phyloP scores from a whole-genome alignment of 2,113 vertebrate genomes.

The Sphaerodactylus townsendi region DNA sequence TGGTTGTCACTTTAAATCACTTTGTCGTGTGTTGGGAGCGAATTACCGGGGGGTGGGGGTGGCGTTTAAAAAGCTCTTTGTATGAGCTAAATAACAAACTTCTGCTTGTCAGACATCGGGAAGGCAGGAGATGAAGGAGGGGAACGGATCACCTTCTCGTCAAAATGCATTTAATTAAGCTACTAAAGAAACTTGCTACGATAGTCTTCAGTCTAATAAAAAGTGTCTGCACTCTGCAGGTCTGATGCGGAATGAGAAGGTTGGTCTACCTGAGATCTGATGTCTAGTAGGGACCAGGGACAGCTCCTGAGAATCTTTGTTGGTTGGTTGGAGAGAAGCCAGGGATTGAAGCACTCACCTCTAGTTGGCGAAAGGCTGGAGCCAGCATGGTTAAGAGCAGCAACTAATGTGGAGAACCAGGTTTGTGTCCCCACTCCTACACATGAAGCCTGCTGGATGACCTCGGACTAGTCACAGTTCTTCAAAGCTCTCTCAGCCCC shows the following conservation, averaged over 20 bases:
- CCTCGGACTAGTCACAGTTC: too few species aligned
- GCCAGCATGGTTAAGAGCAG: too few species aligned
- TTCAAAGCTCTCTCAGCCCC: too few species aligned
- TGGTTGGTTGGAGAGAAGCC: too few species aligned
- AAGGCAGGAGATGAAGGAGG: background rate
- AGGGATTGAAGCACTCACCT: too few species aligned
- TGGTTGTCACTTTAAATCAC: slow-evolving; percentile 62
- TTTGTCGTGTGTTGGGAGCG: slow-evolving; percentile 57
- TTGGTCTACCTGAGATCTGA: too few species aligned
- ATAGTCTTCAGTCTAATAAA: background rate
- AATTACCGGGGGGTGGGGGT: background rate
- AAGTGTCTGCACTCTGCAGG: background rate
- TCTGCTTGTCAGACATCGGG: slow-evolving; percentile 24
- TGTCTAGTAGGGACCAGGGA: too few species aligned
- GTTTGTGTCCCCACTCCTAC: too few species aligned
- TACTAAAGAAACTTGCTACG: slow-evolving; percentile 1
- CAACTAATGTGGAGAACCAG: too few species aligned
- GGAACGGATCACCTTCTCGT: background rate
- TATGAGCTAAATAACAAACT: slow-evolving; percentile 39
- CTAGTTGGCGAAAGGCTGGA: too few species aligned
- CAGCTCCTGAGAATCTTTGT: too few species aligned
- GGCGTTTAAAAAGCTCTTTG: background rate
- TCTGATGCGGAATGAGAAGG: background rate
- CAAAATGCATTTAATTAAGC: slow-evolving; percentile 9
- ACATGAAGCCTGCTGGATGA: too few species aligned